Percentiles rank a stretch among this genome's conserved stretches.
Evolutionary conservation across 2,797 vertebrate genomes (phyloP).

Genomic region (Megalops cyprinoides): DNA sequence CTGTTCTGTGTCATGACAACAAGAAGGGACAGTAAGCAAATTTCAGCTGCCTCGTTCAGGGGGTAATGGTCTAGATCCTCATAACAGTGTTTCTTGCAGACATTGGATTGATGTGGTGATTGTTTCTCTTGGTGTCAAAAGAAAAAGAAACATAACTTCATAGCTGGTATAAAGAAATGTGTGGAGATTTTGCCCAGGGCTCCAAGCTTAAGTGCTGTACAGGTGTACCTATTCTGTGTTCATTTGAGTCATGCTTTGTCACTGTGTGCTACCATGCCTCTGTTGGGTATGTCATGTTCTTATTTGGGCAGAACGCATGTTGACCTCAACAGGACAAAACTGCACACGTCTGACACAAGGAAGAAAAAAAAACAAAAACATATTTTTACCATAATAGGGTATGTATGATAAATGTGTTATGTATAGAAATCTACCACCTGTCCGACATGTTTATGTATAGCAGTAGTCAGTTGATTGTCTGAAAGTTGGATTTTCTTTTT

Average conservation of each 20-base stretch:
- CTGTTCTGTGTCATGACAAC: too few species aligned
- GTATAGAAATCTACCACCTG: conserved; percentile 35
- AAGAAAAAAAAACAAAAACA: conserved; percentile 26
- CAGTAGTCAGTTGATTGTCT: conserved; percentile 42
- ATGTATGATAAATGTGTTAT: conserved; percentile 43
- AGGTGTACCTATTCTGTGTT: not conserved
- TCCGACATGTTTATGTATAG: conserved; percentile 38
- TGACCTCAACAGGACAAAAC: conserved; percentile 1
- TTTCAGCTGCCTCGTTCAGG: too few species aligned
- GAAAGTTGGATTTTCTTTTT: conserved; percentile 40
- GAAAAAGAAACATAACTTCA: conserved; percentile 33
- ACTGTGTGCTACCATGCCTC: not conserved
- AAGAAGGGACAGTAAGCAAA: too few species aligned
- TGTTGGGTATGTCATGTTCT: not conserved
- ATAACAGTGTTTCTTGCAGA: not conserved
- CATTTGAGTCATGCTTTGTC: not conserved
- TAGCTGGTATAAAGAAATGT: conserved; percentile 36
- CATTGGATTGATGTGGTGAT: too few species aligned
- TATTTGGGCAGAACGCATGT: conserved; percentile 23
- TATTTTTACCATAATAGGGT: conserved; percentile 8
- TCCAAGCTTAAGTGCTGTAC: not conserved
- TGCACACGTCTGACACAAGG: conserved; percentile 14
- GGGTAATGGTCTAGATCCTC: too few species aligned
- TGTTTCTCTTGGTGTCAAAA: not conserved
- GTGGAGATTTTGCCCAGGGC: conserved; percentile 31